phyloP scores from a whole-genome alignment of 2,888 invertebrate genomes.

The Meganola albula region DNA sequence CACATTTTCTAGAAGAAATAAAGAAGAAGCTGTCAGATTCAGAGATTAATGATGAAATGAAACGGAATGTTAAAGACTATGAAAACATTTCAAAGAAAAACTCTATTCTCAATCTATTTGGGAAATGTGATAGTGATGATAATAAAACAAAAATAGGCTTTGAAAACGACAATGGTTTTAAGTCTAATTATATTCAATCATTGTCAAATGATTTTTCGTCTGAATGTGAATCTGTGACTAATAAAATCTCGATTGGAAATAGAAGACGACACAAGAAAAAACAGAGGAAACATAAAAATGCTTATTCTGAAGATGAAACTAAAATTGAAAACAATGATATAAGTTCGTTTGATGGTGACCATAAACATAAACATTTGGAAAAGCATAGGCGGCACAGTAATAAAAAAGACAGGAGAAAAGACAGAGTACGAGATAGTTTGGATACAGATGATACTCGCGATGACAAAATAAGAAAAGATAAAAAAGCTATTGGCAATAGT shows the following conservation, averaged over 20 bases:
- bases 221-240: constrained; percentile 65
- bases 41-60: constrained; percentile 46
- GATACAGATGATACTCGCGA: constrained; percentile 67
- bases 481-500: constrained; percentile 47
- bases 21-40: constrained; percentile 78
- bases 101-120: constrained; percentile 61
- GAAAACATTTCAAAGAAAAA: constrained; percentile 56
- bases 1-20: constrained; percentile 52
- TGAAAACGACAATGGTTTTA: constrained; percentile 56
- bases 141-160: constrained; percentile 55
- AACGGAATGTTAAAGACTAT: constrained; percentile 36
- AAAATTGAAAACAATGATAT: constrained; percentile 56
- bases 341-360: constrained; percentile 37
- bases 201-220: constrained; percentile 64
- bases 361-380: constrained; percentile 64
- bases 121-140: constrained; percentile 69
- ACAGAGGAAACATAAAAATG: constrained; percentile 86
- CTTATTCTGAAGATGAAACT: constrained; percentile 77
- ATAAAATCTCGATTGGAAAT: constrained; percentile 66
- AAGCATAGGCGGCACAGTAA: constrained; percentile 72
- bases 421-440: constrained; percentile 73
- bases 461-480: constrained; percentile 79
- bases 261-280: constrained; percentile 91
- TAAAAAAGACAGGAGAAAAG: constrained; percentile 80
- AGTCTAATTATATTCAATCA: constrained; percentile 45